These are phyloP conservation scores for Semaprochilodus insignis DNA, from an alignment of 2,797 vertebrate species.

Conservation along the genomic window DNA sequence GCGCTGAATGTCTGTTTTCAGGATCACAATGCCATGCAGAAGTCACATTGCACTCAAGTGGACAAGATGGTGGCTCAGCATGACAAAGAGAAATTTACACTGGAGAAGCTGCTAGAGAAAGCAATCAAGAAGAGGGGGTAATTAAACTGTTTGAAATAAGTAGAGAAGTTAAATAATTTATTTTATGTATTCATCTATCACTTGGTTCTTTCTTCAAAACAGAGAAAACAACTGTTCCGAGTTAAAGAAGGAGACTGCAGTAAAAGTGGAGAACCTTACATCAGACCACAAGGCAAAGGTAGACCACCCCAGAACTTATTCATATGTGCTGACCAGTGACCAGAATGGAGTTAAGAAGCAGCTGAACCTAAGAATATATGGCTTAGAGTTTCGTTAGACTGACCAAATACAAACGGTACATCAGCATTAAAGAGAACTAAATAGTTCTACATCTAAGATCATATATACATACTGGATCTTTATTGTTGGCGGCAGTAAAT, in stretches of 20 bases:
- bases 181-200: not conserved
- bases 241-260: conserved; percentile 97
- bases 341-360: not conserved
- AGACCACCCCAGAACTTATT: conserved; percentile 50
- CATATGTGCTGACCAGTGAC: not conserved
- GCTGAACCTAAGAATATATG: not conserved
- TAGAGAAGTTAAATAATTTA: too few relatives aligned
- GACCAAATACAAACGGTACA: not conserved
- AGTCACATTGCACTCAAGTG: conserved; percentile 93
- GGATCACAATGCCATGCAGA: conserved; percentile 96
- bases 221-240: conserved; percentile 97
- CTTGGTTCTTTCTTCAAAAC: conserved; percentile 46
- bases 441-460: not conserved
- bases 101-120: conserved; percentile 95
- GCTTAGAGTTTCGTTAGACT: not conserved
- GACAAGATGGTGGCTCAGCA: conserved; percentile 96
- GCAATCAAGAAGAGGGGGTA: conserved; percentile 97
- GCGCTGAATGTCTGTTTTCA: conserved; percentile 61
- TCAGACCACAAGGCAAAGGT: conserved; percentile 98
- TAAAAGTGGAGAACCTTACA: conserved; percentile 91
- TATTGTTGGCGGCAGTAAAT: too few relatives aligned
- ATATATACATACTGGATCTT: not conserved
- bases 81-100: conserved; percentile 91
- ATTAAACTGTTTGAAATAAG: conserved; percentile 41
- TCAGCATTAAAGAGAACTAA: not conserved